A percentile compares a stretch with the other conserved stretches of the same genome.
Evolutionary conservation across 2,888 invertebrate genomes (phyloP).

Genomic region (Mythimna vitellina): DNA sequence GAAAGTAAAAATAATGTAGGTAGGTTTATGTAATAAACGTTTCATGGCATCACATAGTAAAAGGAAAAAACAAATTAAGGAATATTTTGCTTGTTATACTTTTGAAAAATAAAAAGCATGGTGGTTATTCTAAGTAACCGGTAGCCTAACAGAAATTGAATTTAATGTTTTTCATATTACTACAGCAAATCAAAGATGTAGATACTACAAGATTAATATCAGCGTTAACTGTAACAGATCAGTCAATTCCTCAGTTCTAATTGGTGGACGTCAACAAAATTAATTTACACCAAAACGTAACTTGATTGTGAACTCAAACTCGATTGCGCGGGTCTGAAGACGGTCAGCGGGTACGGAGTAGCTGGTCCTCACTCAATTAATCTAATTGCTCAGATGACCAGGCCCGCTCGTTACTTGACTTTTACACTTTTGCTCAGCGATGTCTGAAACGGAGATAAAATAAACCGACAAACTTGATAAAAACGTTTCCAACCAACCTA

Average conservation of each 20-base stretch:
- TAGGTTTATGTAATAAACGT: not conserved
- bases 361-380: constrained; percentile 31
- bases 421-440: not conserved
- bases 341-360: constrained; percentile 30
- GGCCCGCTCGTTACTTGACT: constrained; percentile 13
- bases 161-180: not conserved
- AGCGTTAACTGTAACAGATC: constrained; percentile 24
- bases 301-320: constrained; percentile 51
- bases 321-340: constrained; percentile 26
- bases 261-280: constrained; percentile 51
- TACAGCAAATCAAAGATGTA: not conserved
- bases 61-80: not conserved
- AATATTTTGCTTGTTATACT: not conserved
- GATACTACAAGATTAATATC: constrained; percentile 1
- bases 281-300: constrained; percentile 53
- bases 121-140: not conserved
- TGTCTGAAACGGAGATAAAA: not conserved
- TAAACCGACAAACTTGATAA: not conserved
- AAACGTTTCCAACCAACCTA: constrained; percentile 5
- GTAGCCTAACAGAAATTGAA: no score
- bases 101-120: not conserved
- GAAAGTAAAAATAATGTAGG: not conserved
- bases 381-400: constrained; percentile 29
- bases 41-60: not conserved
- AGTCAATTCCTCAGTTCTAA: constrained; percentile 29